Evolutionary conservation across 1,140 invertebrate species (phyloP).

Genomic region (Lepidurus arcticus): DNA sequence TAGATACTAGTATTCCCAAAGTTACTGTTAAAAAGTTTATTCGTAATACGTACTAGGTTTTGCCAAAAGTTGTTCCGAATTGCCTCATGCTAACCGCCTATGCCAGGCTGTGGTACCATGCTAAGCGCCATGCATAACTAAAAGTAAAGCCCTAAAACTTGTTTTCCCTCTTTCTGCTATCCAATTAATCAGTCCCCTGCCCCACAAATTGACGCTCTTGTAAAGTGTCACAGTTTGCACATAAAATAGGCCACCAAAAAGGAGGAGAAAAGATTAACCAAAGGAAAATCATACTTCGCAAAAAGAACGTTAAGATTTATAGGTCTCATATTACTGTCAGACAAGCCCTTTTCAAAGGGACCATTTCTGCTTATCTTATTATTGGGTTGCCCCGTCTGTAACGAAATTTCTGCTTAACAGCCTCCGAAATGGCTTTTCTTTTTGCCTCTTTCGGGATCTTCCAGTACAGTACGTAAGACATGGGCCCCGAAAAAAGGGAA

Average conservation of each 20-base stretch:
- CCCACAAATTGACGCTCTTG: neutral
- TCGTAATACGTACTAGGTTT: too few species aligned
- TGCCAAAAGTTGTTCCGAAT: too few species aligned
- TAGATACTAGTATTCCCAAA: too few species aligned
- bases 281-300: neutral
- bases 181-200: neutral
- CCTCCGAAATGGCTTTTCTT: neutral
- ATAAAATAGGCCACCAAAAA: neutral
- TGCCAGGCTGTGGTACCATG: too few species aligned
- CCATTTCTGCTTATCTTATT: slow-evolving; percentile 1
- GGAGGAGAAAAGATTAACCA: neutral
- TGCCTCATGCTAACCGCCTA: too few species aligned
- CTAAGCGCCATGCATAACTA: too few species aligned
- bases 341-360: neutral
- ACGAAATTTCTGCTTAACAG: neutral
- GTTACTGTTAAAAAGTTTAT: too few species aligned
- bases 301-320: neutral
- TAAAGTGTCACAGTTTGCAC: neutral
- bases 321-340: neutral
- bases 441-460: neutral
- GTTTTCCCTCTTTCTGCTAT: neutral
- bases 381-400: neutral
- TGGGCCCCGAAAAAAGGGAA: neutral
- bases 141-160: too few species aligned
- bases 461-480: neutral